Evolutionary conservation across 2,888 invertebrate genomes (phyloP).

Genomic region (Philereme transversata): DNA sequence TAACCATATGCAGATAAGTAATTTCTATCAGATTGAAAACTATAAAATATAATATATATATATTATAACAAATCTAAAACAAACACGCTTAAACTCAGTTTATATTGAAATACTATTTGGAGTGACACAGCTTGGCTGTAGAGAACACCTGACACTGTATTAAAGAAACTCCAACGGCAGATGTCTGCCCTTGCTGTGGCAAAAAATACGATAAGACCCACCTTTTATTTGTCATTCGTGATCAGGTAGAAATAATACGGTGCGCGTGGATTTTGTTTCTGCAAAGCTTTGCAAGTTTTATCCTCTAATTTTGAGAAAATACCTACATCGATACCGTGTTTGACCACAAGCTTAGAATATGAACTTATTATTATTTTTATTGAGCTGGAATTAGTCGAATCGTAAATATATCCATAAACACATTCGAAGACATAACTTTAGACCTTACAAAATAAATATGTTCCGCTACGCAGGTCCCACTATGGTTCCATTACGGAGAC

Average conservation of each 20-base stretch:
- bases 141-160: slow-evolving; percentile 22
- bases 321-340: too few species aligned
- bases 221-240: slow-evolving; percentile 19
- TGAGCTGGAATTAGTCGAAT: too few species aligned
- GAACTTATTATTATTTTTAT: too few species aligned
- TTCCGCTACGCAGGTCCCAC: slow-evolving; percentile 18
- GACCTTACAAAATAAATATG: neutral
- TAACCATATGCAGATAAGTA: too few species aligned
- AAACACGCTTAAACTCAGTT: neutral
- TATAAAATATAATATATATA: too few species aligned
- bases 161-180: slow-evolving; percentile 20
- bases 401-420: too few species aligned
- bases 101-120: neutral
- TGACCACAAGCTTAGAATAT: too few species aligned
- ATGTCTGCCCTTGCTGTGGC: slow-evolving; percentile 18
- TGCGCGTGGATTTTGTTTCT: neutral
- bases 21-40: too few species aligned
- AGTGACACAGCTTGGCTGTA: slow-evolving; percentile 5
- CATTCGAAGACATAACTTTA: too few species aligned
- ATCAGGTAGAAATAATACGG: slow-evolving; percentile 17
- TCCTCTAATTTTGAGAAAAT: too few species aligned
- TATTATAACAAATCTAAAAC: neutral
- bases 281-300: neutral
- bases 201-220: slow-evolving; percentile 19
- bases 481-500: slow-evolving; percentile 28